Base-by-base conservation (phyloP, 1,140 invertebrate genomes). In the Stratiolaelaps scimitus region DNA sequence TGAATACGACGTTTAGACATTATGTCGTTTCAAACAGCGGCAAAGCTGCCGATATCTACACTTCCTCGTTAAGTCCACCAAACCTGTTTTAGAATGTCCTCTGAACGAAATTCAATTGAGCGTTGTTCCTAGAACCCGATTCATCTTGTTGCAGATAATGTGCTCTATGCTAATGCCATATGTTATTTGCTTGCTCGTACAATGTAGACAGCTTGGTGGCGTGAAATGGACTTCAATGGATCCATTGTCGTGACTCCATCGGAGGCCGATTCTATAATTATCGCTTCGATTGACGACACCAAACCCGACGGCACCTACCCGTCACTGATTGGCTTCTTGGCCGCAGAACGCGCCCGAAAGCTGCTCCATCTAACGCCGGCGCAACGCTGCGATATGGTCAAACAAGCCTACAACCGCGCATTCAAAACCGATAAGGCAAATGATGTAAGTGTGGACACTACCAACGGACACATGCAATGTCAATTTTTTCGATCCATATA, bases 261-360 rank as follows among this genome's bases (percentile, higher is more conserved):
- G 20, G 47, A 48, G 15, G 15, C 4, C 7, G 20, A 48, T 15
- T 48, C 47, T 69, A 70, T 71, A 7, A 67, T 72, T n/a, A 47
- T 64, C 6, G 69, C 65, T 30, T 70, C 73, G 64, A 30, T 76
- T 43, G 75, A 77, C 69, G 72, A 76, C 67, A 72, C 71, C 4
- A 74, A 75, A 65, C 72, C 73, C 19, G 76, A 76, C 67, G 75
- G 75, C 7, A 67, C 68, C 5, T 56, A 69, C 65, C 75, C 75
- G 7, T 75, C 74, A 7, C 66, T 77, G 13, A 75, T 76, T 66
- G 74, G 74, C 34, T 76, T 74, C 53, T 23, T 48, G 47, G 19
- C 47, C 19, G 47, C 5, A 7, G 47, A 48, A 23, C 47, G 47
- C 47, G 47, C 47, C 4, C 47, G 47, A 4, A 48, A 48, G 15